A percentile compares a stretch with the other conserved stretches of the same genome.
Conservation (phyloP, 1,140 invertebrate species). For the Lutraria rhynchaena region DNA sequence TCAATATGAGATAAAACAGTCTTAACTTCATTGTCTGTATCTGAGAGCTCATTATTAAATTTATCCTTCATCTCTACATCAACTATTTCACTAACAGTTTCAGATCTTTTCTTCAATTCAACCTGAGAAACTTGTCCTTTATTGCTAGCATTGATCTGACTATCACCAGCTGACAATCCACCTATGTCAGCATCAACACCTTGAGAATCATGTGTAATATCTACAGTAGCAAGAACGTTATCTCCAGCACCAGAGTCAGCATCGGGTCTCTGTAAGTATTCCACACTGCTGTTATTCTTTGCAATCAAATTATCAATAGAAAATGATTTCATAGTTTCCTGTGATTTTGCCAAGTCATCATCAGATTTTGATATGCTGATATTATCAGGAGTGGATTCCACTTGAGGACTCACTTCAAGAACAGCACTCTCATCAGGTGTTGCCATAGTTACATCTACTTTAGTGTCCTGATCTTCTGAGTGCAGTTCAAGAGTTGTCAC, state of each 20-base stretch:
- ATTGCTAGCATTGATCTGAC: not conserved
- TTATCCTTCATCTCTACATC: not conserved
- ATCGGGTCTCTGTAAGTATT: not conserved
- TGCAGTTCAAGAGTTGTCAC: constrained; percentile 45
- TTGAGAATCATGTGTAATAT: not conserved
- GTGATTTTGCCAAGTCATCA: constrained; percentile 22
- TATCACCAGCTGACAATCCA: too few species aligned
- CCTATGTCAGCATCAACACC: not conserved
- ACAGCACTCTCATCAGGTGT: not conserved
- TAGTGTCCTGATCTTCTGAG: constrained; percentile 39
- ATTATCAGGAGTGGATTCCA: constrained; percentile 10
- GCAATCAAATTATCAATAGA: constrained; percentile 28
- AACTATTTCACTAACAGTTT: constrained; percentile 2
- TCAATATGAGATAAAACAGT: constrained; percentile 44
- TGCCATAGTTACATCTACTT: constrained; percentile 33
- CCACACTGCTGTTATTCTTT: not conserved
- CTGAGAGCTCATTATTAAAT: not conserved
- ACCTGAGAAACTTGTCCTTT: not conserved
- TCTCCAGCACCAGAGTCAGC: not conserved
- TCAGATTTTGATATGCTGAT: not conserved
- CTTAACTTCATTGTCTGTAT: constrained; percentile 9
- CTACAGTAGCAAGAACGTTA: not conserved
- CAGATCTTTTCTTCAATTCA: constrained; percentile 3
- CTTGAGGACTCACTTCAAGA: not conserved
- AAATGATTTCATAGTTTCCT: constrained; percentile 14